phyloP scores from a whole-genome alignment of 2,888 invertebrate genomes.

The Phengaris alcon region DNA sequence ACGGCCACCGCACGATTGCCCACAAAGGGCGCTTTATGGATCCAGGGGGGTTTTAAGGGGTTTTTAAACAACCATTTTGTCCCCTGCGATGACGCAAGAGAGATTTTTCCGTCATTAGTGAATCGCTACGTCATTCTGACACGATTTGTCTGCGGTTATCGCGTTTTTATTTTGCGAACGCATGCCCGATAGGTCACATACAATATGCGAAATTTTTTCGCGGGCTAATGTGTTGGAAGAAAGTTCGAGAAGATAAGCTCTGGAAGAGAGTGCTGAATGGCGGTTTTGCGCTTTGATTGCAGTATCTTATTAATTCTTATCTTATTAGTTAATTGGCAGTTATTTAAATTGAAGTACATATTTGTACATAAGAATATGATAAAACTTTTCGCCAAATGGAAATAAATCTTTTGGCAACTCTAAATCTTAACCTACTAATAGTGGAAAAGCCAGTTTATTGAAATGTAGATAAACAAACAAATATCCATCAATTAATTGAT shows the following conservation, averaged over 20 bases:
- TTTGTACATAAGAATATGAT: neutral
- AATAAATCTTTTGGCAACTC: neutral
- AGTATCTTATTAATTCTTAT: neutral
- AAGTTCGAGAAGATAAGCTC: conserved; percentile 66
- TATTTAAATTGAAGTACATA: neutral
- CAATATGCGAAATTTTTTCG: conserved; percentile 72
- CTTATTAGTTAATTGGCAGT: neutral
- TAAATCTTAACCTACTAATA: neutral
- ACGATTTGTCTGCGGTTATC: conserved; percentile 78
- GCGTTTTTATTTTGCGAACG: conserved; percentile 60
- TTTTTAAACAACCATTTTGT: conserved; percentile 61
- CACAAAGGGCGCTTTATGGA: conserved; percentile 56
- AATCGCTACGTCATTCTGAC: conserved; percentile 63
- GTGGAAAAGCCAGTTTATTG: neutral
- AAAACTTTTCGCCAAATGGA: neutral
- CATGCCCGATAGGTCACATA: conserved; percentile 58
- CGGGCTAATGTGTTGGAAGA: conserved; percentile 71
- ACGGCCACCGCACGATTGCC: conserved; percentile 58
- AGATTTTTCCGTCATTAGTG: conserved; percentile 74
- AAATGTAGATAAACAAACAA: neutral
- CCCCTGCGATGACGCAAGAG: conserved; percentile 58
- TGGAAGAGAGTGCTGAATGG: conserved; percentile 61
- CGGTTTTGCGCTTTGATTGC: conserved; percentile 47
- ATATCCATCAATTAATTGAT: conserved; percentile 16
- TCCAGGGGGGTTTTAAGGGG: conserved; percentile 43